phyloP scores from a whole-genome alignment of 2,797 vertebrate genomes.

The Sebastes nivosus region DNA sequence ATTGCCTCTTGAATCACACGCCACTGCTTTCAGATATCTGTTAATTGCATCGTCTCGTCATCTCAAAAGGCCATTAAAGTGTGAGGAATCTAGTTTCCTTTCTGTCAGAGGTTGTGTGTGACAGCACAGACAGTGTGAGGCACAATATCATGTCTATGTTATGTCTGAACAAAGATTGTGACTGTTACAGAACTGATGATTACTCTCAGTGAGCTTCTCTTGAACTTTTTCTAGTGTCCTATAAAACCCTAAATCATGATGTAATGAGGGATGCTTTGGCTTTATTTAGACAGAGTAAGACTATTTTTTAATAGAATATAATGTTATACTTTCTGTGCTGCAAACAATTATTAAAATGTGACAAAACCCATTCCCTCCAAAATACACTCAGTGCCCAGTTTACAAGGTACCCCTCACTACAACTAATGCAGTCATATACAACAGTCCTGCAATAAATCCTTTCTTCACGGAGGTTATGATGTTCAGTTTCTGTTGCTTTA shows the following conservation, averaged over 20 bases:
- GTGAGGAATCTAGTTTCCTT: not conserved
- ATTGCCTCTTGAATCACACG: not conserved
- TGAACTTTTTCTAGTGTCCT: not conserved
- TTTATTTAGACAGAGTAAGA: not conserved
- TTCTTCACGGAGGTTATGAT: not conserved
- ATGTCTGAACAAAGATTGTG: not conserved
- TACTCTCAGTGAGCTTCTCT: not conserved
- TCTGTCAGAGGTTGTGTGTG: not conserved
- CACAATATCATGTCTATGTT: not conserved
- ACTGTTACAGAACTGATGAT: not conserved
- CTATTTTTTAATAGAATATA: not conserved
- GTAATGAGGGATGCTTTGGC: not conserved
- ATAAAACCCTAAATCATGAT: not conserved
- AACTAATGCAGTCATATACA: too few relatives aligned
- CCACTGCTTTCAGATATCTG: not conserved
- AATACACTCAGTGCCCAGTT: not conserved
- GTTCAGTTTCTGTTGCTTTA: not conserved
- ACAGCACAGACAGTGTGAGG: not conserved
- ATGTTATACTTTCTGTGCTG: not conserved
- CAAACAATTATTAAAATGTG: not conserved
- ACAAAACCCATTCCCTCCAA: not conserved
- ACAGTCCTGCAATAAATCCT: too few relatives aligned
- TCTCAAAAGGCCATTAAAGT: not conserved
- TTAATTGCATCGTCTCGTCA: slow-evolving; percentile 8
- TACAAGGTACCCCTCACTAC: not conserved